Conservation (phyloP, 2,797 vertebrate genomes). For the Epinephelus awoara region DNA sequence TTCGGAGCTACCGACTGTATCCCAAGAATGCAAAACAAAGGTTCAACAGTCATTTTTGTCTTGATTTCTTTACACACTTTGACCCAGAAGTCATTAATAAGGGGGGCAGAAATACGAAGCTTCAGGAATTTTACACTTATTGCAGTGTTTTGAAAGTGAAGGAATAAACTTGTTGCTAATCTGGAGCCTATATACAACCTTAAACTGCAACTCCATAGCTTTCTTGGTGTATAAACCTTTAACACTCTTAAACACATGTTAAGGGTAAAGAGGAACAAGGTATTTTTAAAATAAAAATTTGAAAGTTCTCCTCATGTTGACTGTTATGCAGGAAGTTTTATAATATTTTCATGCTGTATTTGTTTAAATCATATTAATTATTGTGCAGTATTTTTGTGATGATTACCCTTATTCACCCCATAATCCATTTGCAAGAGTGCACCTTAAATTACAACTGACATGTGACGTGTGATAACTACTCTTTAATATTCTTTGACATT, state of each 20-base stretch:
- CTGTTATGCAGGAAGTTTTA: not conserved
- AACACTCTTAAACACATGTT: not conserved
- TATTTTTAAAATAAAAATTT: not conserved
- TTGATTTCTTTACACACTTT: too few species aligned
- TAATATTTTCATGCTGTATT: not conserved
- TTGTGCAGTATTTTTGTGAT: not conserved
- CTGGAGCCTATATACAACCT: too few species aligned
- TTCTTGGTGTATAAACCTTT: too few species aligned
- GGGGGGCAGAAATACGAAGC: too few species aligned
- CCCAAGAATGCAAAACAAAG: too few species aligned
- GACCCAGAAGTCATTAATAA: too few species aligned
- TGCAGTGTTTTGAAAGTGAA: too few species aligned
- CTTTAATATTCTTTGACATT: not conserved
- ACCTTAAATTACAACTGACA: not conserved
- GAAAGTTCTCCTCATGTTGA: not conserved
- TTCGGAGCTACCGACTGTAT: too few species aligned
- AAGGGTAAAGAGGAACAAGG: not conserved
- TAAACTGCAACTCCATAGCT: too few species aligned
- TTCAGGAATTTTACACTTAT: too few species aligned
- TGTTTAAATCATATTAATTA: not conserved
- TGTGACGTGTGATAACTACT: not conserved
- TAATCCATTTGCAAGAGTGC: not conserved
- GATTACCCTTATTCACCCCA: not conserved
- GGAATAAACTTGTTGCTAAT: too few species aligned
- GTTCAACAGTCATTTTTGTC: too few species aligned